phyloP scores from a whole-genome alignment of 2,113 vertebrate genomes.

The Microcebus ravelobensis region DNA sequence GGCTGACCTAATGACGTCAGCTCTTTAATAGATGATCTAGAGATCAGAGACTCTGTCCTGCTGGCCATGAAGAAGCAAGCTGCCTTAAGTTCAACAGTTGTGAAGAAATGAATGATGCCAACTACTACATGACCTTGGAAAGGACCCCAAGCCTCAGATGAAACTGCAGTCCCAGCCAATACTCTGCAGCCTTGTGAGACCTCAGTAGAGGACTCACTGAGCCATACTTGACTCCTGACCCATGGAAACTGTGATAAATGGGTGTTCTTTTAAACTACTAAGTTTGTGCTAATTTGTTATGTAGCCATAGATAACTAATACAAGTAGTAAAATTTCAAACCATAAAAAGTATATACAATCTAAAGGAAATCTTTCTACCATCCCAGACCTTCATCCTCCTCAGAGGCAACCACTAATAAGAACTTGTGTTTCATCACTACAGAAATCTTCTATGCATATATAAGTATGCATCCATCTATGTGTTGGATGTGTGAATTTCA shows the following conservation, averaged over 20 bases:
- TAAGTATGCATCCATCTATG: background rate
- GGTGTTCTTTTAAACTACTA: background rate
- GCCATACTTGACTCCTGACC: background rate
- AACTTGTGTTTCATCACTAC: background rate
- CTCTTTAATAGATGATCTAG: background rate
- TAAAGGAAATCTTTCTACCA: background rate
- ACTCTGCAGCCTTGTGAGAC: background rate
- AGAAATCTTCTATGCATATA: background rate
- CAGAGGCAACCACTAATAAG: background rate
- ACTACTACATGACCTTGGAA: background rate
- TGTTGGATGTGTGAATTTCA: background rate
- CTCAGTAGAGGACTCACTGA: background rate
- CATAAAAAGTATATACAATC: background rate
- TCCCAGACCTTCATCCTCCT: background rate
- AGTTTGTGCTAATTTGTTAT: background rate
- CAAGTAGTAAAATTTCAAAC: slow-evolving; percentile 24
- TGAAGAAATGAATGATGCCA: background rate
- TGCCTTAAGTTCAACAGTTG: background rate
- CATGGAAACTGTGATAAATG: background rate
- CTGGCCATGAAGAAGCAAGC: background rate
- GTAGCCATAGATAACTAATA: background rate
- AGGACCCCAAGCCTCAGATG: background rate
- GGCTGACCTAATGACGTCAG: background rate
- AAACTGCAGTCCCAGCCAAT: background rate
- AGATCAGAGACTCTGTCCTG: background rate